These are phyloP conservation scores for Motacilla alba DNA, from an alignment of 2,113 vertebrate genomes.

Conservation along the genomic window DNA sequence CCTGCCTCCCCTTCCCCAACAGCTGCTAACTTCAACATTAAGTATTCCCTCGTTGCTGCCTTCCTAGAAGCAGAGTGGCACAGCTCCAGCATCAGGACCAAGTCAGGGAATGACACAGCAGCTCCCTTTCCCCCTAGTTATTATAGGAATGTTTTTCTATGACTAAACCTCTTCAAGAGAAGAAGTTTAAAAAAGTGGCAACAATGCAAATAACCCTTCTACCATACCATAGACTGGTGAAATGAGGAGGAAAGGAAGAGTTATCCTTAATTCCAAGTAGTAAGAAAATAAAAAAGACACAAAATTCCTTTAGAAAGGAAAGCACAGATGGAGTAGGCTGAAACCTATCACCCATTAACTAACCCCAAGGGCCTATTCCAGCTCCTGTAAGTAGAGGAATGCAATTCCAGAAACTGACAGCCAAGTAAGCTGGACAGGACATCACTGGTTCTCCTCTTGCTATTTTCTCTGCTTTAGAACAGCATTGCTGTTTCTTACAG, in stretches of 20 bases:
- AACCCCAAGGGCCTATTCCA: neutral
- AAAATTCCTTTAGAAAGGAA: neutral
- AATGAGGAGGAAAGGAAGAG: neutral
- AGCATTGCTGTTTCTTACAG: neutral
- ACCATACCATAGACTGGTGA: neutral
- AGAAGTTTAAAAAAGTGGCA: neutral
- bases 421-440: neutral
- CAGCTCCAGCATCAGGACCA: neutral
- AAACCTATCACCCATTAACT: neutral
- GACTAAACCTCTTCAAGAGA: neutral
- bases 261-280: neutral
- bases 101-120: slow-evolving; percentile 16
- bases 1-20: slow-evolving; percentile 17
- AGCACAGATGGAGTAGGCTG: neutral
- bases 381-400: neutral
- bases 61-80: slow-evolving; percentile 28
- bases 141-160: neutral
- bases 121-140: neutral
- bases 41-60: slow-evolving; percentile 32
- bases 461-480: neutral
- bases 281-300: neutral
- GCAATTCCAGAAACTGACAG: neutral
- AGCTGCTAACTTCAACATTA: slow-evolving; percentile 37
- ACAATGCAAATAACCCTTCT: neutral
- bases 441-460: neutral